phyloP scores from a whole-genome alignment of 64 coral and sea anemone species.

The Stichodactyla helianthus region DNA sequence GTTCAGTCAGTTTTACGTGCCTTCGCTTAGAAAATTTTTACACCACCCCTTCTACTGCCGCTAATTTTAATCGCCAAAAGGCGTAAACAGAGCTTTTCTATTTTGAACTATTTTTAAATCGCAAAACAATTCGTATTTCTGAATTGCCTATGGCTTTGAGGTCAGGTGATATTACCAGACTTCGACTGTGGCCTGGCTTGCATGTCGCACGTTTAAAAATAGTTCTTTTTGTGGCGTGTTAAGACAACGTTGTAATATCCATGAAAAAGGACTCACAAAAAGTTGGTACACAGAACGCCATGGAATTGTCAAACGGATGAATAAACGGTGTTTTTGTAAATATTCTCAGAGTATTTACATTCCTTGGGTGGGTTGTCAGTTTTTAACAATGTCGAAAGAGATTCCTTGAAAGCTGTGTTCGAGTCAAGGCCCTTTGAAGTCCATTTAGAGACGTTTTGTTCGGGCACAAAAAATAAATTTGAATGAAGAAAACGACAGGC shows the following conservation, averaged over 20 bases:
- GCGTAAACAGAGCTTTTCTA: background rate
- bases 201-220: background rate
- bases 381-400: background rate
- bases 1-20: too few species aligned
- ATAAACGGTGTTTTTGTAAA: background rate
- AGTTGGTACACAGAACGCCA: background rate
- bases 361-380: background rate
- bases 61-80: too few species aligned
- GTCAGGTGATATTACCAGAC: background rate
- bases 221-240: background rate
- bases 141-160: background rate
- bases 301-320: background rate
- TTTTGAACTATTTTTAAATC: background rate
- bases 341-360: slow-evolving; percentile 4
- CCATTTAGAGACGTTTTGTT: background rate
- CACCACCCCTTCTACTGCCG: too few species aligned
- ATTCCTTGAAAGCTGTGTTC: background rate
- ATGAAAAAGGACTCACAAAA: background rate
- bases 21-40: too few species aligned
- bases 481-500: background rate
- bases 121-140: background rate
- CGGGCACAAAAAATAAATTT: background rate
- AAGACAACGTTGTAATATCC: slow-evolving; percentile 7
- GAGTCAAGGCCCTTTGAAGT: background rate
- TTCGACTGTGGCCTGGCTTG: background rate